Conservation (phyloP, 2,888 invertebrate genomes). For the Drosophila sordidula region DNA sequence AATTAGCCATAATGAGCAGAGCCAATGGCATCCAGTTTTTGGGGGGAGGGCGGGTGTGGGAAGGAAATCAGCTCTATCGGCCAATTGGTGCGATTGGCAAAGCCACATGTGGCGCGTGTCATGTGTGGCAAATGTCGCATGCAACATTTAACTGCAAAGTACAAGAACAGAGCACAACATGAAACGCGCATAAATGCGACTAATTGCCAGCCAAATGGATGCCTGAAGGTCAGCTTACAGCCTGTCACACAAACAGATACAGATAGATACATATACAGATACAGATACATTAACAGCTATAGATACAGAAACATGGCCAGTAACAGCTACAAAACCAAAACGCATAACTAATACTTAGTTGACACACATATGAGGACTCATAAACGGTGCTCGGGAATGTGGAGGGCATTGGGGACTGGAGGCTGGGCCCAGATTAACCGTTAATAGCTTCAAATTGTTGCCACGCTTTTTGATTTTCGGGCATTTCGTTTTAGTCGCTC, state of each 20-base stretch:
- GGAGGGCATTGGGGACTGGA: not conserved
- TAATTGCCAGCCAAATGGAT: conserved; percentile 66
- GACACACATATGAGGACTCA: conserved; percentile 40
- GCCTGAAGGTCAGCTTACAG: conserved; percentile 54
- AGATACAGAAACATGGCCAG: not conserved
- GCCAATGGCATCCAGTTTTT: conserved; percentile 1
- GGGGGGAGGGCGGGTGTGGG: not conserved
- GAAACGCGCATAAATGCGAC: conserved; percentile 61
- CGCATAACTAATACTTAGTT: conserved; percentile 47
- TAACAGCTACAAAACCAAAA: conserved; percentile 1
- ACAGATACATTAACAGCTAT: conserved; percentile 10
- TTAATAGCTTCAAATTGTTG: conserved; percentile 68
- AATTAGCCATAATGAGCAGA: conserved; percentile 70
- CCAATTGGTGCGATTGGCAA: conserved; percentile 57
- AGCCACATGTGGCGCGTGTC: conserved; percentile 68
- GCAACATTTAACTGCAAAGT: conserved; percentile 76
- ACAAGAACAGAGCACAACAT: conserved; percentile 37
- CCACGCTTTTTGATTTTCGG: conserved; percentile 75
- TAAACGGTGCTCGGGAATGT: conserved; percentile 28
- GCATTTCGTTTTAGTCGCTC: conserved; percentile 36
- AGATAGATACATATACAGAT: conserved; percentile 14
- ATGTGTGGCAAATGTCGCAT: conserved; percentile 76
- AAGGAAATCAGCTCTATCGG: conserved; percentile 19
- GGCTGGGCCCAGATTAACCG: conserved; percentile 64
- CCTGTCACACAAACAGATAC: conserved; percentile 19